Evolutionary conservation across 2,888 invertebrate species (phyloP).

Genomic region (Luperina testacea): DNA sequence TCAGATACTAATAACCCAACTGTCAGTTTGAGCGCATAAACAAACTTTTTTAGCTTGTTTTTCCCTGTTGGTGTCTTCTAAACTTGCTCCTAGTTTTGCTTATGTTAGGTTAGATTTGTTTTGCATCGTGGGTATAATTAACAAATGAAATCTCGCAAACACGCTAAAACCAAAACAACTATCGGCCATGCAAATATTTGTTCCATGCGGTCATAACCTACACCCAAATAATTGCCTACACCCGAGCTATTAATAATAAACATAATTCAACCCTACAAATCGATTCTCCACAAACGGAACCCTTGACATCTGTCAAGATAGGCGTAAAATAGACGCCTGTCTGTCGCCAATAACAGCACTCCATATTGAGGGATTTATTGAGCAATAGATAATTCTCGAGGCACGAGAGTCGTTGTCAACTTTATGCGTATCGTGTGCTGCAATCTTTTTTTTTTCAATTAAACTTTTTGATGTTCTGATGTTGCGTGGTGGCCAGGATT

Average conservation of each 20-base stretch:
- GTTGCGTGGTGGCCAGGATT: neutral
- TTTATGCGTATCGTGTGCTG: constrained; percentile 58
- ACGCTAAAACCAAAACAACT: neutral
- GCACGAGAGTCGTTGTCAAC: constrained; percentile 53
- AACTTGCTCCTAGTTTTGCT: too few species aligned
- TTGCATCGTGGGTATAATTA: neutral
- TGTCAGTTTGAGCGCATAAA: neutral
- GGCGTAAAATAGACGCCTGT: constrained; percentile 58
- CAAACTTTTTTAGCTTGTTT: too few species aligned
- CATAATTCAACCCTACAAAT: constrained; percentile 26
- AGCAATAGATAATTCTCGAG: constrained; percentile 61
- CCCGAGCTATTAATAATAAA: neutral
- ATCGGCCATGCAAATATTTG: constrained; percentile 23
- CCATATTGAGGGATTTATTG: constrained; percentile 65
- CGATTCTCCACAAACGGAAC: constrained; percentile 30
- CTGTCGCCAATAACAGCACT: constrained; percentile 54
- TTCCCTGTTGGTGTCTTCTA: too few species aligned
- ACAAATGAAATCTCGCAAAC: constrained; percentile 6
- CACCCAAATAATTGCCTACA: constrained; percentile 27
- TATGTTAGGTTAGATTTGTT: too few species aligned
- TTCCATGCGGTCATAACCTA: neutral
- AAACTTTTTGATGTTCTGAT: constrained; percentile 21
- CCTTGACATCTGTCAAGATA: constrained; percentile 30
- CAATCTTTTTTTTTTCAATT: constrained; percentile 54
- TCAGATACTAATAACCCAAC: neutral